phyloP scores from a whole-genome alignment of 2,113 vertebrate species.

The Agelaius phoeniceus region DNA sequence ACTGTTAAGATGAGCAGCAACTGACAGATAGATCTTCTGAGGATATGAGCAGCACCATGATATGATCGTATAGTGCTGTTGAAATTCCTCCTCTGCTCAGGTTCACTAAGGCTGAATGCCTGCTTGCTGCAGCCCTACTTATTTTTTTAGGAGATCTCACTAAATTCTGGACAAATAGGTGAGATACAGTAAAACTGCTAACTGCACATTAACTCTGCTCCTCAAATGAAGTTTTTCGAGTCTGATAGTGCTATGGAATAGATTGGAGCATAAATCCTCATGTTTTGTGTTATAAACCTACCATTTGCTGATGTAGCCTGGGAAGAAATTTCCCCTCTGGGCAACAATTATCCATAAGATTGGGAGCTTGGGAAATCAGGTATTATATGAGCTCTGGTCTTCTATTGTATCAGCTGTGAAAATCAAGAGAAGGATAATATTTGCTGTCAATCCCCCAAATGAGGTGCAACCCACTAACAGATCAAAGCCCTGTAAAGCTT shows the following conservation, averaged over 20 bases:
- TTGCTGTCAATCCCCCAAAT: conserved; percentile 38
- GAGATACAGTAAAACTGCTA: conserved; percentile 48
- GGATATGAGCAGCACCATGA: neutral
- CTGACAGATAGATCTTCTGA: conserved; percentile 13
- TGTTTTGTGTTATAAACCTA: conserved; percentile 53
- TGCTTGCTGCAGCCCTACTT: neutral
- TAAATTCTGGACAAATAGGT: conserved; percentile 49
- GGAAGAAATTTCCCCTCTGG: conserved; percentile 60
- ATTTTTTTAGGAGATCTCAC: conserved; percentile 28
- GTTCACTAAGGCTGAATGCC: neutral
- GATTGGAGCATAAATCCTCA: conserved; percentile 52
- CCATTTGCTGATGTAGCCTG: conserved; percentile 40
- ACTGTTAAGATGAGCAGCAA: neutral
- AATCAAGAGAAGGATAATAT: conserved; percentile 49
- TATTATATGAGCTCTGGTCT: conserved; percentile 37
- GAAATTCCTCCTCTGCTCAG: neutral
- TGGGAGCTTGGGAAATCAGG: conserved; percentile 46
- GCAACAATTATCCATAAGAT: conserved; percentile 51
- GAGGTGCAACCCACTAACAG: conserved; percentile 1
- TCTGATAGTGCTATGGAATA: conserved; percentile 16
- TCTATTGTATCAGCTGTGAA: conserved; percentile 52
- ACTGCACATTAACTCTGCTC: conserved; percentile 43
- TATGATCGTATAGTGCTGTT: neutral
- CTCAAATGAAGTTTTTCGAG: conserved; percentile 27
- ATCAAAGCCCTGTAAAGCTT: conserved; percentile 24